These are phyloP conservation scores for Athetis lepigone DNA, from an alignment of 2,888 invertebrate species.

Conservation along the genomic window DNA sequence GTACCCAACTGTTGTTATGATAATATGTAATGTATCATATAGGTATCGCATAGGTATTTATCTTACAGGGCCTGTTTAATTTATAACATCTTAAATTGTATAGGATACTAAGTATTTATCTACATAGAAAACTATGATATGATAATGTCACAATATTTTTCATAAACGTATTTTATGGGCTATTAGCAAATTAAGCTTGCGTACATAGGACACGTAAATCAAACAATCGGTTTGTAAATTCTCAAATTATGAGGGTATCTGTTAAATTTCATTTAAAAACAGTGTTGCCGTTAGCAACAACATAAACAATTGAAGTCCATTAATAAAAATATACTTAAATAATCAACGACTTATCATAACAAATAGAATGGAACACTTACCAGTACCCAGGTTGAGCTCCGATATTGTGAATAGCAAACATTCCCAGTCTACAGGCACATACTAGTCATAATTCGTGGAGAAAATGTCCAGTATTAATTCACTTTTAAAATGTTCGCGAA, in stretches of 20 bases:
- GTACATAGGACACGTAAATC: slow-evolving; percentile 36
- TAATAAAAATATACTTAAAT: slow-evolving; percentile 39
- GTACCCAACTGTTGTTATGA: too few relatives aligned
- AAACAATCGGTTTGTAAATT: slow-evolving; percentile 25
- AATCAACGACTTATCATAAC: slow-evolving; percentile 50
- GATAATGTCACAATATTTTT: not conserved
- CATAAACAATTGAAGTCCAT: slow-evolving; percentile 10
- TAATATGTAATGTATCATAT: not conserved
- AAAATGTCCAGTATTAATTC: slow-evolving; percentile 45
- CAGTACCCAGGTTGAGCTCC: slow-evolving; percentile 52
- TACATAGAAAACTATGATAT: not conserved
- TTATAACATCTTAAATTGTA: too few relatives aligned
- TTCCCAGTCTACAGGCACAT: slow-evolving; percentile 55
- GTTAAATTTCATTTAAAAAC: slow-evolving; percentile 34
- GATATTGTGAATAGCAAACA: slow-evolving; percentile 49
- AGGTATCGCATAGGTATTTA: too few relatives aligned
- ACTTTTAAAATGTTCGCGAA: slow-evolving; percentile 56
- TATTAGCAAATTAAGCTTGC: slow-evolving; percentile 16
- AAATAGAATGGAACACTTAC: slow-evolving; percentile 62
- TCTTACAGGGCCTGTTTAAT: too few relatives aligned
- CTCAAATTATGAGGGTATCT: slow-evolving; percentile 35
- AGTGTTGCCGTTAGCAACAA: slow-evolving; percentile 3
- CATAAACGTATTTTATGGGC: not conserved
- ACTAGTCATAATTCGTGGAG: slow-evolving; percentile 43
- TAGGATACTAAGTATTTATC: not conserved